phyloP scores from a whole-genome alignment of 2,797 vertebrate genomes.

The Diplodus puntazzo region DNA sequence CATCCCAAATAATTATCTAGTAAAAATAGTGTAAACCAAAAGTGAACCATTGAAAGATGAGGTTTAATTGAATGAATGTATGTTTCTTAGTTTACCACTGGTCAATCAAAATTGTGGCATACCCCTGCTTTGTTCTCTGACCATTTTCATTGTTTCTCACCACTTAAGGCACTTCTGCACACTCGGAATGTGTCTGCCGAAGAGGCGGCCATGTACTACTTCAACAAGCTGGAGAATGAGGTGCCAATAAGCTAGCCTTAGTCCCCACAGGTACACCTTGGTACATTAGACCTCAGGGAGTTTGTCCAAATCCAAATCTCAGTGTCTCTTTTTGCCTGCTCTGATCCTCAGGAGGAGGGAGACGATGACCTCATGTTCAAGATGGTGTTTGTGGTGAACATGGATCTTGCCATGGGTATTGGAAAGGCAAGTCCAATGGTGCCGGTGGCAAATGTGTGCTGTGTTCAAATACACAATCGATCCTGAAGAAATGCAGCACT shows the following conservation, averaged over 20 bases:
- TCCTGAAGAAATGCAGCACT: not conserved
- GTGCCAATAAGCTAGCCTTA: slow-evolving; percentile 83
- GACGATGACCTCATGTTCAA: slow-evolving; percentile 86
- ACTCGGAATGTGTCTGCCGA: slow-evolving; percentile 89
- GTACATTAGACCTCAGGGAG: slow-evolving; percentile 65
- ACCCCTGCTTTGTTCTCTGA: not conserved
- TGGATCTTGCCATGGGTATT: slow-evolving; percentile 89
- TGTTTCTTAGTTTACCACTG: not conserved
- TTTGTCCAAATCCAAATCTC: slow-evolving; percentile 70
- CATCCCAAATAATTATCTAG: not conserved
- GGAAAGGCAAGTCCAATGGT: slow-evolving; percentile 83
- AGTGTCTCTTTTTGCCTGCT: slow-evolving; percentile 59
- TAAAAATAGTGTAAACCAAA: not conserved
- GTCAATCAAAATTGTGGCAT: not conserved
- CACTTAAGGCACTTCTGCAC: slow-evolving; percentile 86
- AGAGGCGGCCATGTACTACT: slow-evolving; percentile 91
- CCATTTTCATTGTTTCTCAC: slow-evolving; percentile 12
- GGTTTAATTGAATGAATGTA: not conserved
- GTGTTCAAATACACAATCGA: not conserved
- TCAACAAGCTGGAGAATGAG: slow-evolving; percentile 91
- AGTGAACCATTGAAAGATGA: not conserved
- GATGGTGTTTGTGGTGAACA: slow-evolving; percentile 92
- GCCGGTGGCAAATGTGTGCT: not conserved
- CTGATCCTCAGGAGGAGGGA: slow-evolving; percentile 82
- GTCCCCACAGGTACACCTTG: slow-evolving; percentile 77